phyloP scores from a whole-genome alignment of 2,888 invertebrate species.

The Agrochola litura region DNA sequence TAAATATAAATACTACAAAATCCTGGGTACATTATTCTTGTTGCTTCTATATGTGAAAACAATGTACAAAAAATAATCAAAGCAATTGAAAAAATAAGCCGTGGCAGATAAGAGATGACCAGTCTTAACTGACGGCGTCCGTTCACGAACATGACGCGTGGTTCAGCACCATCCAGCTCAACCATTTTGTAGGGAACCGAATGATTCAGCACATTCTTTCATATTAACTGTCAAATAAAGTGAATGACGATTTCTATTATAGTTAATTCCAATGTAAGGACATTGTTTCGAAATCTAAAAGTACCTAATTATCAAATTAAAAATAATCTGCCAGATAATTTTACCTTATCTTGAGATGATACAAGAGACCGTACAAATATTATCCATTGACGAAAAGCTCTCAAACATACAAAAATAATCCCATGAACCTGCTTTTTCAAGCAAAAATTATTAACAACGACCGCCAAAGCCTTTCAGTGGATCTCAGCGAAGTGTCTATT shows the following conservation, averaged over 20 bases:
- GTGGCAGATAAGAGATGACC: too few relatives aligned
- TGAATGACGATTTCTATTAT: background rate
- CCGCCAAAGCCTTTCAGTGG: constrained; percentile 71
- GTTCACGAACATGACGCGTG: too few relatives aligned
- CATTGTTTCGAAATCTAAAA: background rate
- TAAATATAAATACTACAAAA: too few relatives aligned
- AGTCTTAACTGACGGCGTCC: too few relatives aligned
- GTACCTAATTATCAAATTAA: background rate
- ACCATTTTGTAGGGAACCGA: too few relatives aligned
- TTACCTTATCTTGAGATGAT: background rate
- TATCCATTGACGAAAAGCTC: background rate
- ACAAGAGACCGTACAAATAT: background rate
- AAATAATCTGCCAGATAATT: background rate
- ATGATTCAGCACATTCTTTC: background rate
- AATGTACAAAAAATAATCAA: too few relatives aligned
- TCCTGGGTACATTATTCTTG: too few relatives aligned
- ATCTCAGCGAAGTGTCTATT: constrained; percentile 78
- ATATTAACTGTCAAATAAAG: background rate
- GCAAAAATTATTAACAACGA: constrained; percentile 74
- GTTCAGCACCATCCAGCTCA: too few relatives aligned
- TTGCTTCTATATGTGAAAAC: too few relatives aligned
- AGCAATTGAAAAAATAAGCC: too few relatives aligned
- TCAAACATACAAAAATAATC: constrained; percentile 38
- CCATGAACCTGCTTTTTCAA: constrained; percentile 64
- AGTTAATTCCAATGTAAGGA: background rate